Evolutionary conservation across 2,797 vertebrate genomes (phyloP).

Genomic region (Discoglossus pictus): DNA sequence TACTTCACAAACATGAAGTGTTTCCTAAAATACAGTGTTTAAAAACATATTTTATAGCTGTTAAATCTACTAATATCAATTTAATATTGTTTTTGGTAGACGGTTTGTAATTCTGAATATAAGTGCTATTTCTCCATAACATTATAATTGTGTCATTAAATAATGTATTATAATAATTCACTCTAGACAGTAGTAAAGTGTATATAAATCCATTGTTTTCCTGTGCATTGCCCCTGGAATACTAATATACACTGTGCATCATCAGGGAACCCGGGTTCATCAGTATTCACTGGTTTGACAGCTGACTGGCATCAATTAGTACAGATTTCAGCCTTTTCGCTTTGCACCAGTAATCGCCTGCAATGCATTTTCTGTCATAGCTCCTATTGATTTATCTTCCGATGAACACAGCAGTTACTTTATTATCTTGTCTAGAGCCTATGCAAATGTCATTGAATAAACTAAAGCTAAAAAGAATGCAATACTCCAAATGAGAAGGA

Average conservation of each 20-base stretch:
- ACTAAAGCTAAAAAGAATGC: not conserved
- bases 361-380: conserved; percentile 8
- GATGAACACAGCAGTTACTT: conserved; percentile 20
- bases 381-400: conserved; percentile 32
- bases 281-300: conserved; percentile 19
- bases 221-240: not conserved
- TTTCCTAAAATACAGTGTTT: too few relatives aligned
- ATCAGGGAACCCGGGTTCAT: not conserved
- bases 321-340: not conserved
- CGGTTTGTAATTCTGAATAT: too few relatives aligned
- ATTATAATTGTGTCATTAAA: too few relatives aligned
- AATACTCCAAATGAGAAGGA: not conserved
- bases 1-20: too few relatives aligned
- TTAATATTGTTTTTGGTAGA: too few relatives aligned
- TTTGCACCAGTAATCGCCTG: conserved; percentile 10
- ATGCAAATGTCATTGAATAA: conserved; percentile 33
- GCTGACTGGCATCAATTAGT: conserved; percentile 45
- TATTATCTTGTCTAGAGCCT: conserved; percentile 15
- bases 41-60: too few relatives aligned
- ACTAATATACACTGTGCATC: not conserved
- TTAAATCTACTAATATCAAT: too few relatives aligned
- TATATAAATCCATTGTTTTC: too few relatives aligned
- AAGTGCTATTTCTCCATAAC: too few relatives aligned
- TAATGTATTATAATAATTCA: too few relatives aligned
- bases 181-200: too few relatives aligned